phyloP scores from a whole-genome alignment of 2,888 invertebrate genomes.

The Belgica antarctica region DNA sequence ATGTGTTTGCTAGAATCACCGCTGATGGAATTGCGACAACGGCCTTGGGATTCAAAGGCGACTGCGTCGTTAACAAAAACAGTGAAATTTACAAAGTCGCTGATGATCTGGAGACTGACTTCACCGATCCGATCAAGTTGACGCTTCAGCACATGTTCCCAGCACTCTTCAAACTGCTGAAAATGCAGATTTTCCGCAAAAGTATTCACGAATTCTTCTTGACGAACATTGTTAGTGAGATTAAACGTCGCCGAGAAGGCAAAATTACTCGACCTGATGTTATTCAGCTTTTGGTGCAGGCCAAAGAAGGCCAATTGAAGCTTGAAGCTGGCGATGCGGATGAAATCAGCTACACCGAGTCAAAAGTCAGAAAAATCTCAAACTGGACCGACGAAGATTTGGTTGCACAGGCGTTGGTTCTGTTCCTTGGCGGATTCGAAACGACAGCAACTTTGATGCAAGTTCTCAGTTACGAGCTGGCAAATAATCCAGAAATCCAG shows the following conservation, averaged over 20 bases:
- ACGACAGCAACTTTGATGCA: slow-evolving; percentile 56
- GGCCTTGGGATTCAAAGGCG: not conserved
- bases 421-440: slow-evolving; percentile 61
- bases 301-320: slow-evolving; percentile 46
- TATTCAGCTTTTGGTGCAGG: slow-evolving; percentile 47
- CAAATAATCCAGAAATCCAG: slow-evolving; percentile 61
- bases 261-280: slow-evolving; percentile 47
- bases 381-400: slow-evolving; percentile 30
- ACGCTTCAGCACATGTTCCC: not conserved
- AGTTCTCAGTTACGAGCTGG: slow-evolving; percentile 60
- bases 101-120: not conserved
- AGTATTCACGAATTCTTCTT: slow-evolving; percentile 45
- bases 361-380: not conserved
- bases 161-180: not conserved
- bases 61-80: not conserved
- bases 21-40: slow-evolving; percentile 12
- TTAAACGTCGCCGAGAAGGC: slow-evolving; percentile 46
- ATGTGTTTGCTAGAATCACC: not conserved
- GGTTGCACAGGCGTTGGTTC: slow-evolving; percentile 51
- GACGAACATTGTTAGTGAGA: slow-evolving; percentile 45
- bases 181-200: not conserved
- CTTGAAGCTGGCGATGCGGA: slow-evolving; percentile 32
- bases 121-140: not conserved
- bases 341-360: slow-evolving; percentile 19
- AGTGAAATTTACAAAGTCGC: slow-evolving; percentile 8